A percentile compares a stretch with the other conserved stretches of the same genome.
These are phyloP conservation scores for Gymnogyps californianus DNA, from an alignment of 2,113 vertebrate species.

Conservation along the genomic window DNA sequence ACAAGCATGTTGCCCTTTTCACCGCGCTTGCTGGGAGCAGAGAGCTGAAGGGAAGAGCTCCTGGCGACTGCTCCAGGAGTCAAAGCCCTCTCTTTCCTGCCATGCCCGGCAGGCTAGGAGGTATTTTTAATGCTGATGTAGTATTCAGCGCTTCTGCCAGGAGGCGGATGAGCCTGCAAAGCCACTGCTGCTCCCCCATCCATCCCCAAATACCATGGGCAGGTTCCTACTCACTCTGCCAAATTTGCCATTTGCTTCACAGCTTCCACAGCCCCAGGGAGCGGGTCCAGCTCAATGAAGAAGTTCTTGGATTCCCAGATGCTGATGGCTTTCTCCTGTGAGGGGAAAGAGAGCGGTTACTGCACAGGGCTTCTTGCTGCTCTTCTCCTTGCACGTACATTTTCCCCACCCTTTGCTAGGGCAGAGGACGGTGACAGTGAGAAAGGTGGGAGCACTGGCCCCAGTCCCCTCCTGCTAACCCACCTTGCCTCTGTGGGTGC, in stretches of 20 bases:
- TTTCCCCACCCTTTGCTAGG: neutral
- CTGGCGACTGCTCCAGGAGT: neutral
- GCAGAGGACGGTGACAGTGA: neutral
- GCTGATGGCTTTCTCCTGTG: conserved; percentile 91
- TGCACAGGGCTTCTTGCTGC: neutral
- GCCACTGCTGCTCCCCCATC: neutral
- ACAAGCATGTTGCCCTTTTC: neutral
- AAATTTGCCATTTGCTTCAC: conserved; percentile 91
- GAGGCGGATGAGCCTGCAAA: neutral
- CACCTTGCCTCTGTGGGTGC: neutral
- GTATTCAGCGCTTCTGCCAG: neutral
- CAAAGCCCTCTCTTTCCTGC: neutral
- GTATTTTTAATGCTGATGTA: neutral
- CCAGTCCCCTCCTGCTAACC: neutral
- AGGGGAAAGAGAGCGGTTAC: neutral
- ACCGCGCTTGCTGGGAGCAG: neutral
- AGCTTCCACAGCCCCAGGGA: conserved; percentile 90
- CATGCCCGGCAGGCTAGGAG: neutral
- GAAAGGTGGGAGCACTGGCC: neutral
- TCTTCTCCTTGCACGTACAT: neutral
- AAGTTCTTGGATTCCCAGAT: conserved; percentile 96
- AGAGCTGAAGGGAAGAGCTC: neutral
- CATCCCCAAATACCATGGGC: fast-evolving
- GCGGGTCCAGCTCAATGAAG: conserved; percentile 89
- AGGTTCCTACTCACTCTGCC: conserved; percentile 80